Conservation (phyloP, 2,113 vertebrate genomes). For the Gnathonemus longibarbis region DNA sequence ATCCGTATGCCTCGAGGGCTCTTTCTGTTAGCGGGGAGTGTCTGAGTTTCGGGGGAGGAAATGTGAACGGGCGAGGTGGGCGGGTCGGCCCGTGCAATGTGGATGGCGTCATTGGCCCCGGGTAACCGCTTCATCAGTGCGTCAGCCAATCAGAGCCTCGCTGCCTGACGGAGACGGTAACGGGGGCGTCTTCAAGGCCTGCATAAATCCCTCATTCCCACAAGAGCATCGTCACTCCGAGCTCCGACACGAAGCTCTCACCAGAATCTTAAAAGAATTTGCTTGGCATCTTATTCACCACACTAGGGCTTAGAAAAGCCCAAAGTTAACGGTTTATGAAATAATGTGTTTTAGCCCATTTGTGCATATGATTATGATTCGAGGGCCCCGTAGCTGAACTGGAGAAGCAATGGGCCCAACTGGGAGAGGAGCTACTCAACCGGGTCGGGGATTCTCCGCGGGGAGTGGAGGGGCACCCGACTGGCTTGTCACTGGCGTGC, state of each 20-base stretch:
- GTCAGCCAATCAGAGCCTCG: neutral
- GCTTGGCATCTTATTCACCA: neutral
- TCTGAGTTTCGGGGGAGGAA: neutral
- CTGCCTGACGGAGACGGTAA: neutral
- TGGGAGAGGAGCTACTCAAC: neutral
- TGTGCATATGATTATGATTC: neutral
- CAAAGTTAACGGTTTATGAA: neutral
- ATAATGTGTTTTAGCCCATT: neutral
- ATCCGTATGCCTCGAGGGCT: neutral
- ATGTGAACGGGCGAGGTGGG: neutral
- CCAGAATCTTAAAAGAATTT: neutral
- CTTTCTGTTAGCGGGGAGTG: neutral
- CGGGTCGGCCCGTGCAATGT: neutral
- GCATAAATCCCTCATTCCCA: neutral
- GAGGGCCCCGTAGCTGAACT: neutral
- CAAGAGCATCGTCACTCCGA: neutral
- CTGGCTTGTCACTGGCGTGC: neutral
- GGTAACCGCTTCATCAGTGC: neutral
- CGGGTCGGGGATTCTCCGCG: neutral
- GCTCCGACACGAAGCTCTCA: neutral
- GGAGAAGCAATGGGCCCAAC: neutral
- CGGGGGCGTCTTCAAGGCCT: neutral
- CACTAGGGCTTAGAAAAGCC: neutral
- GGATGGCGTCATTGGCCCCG: neutral
- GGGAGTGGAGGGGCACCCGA: neutral